phyloP scores from a whole-genome alignment of 1,140 invertebrate species.

The Aleiodes sp. region DNA sequence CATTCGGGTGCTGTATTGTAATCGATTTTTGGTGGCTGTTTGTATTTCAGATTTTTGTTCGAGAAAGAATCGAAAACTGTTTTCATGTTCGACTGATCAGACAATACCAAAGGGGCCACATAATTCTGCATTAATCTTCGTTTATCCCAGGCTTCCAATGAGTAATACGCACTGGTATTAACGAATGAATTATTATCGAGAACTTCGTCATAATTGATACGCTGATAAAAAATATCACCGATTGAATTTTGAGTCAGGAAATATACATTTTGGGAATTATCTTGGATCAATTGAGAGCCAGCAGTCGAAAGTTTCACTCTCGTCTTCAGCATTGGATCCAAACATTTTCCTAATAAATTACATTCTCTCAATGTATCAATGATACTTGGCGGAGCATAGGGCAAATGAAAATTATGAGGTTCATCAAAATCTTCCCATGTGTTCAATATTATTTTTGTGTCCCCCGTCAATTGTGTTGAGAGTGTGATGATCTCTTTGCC shows the following conservation, averaged over 20 bases:
- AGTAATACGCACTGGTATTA: constrained; percentile 47
- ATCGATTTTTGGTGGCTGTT: constrained; percentile 17
- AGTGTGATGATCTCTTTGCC: constrained; percentile 53
- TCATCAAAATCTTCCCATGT: constrained; percentile 50
- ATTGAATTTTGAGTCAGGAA: constrained; percentile 59
- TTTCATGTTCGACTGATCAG: constrained; percentile 47
- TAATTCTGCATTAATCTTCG: constrained; percentile 36
- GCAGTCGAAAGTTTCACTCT: constrained; percentile 53
- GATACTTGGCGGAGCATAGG: constrained; percentile 50
- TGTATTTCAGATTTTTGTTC: constrained; percentile 44
- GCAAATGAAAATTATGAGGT: constrained; percentile 51
- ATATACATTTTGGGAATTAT: constrained; percentile 40
- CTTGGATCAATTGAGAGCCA: constrained; percentile 47
- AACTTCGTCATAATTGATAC: constrained; percentile 48
- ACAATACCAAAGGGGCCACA: constrained; percentile 46
- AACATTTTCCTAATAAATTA: constrained; percentile 53
- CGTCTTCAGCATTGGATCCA: constrained; percentile 52
- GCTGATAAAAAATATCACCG: constrained; percentile 62
- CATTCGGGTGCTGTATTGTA: constrained; percentile 39
- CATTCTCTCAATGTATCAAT: constrained; percentile 49
- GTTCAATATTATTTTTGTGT: constrained; percentile 56
- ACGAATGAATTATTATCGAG: constrained; percentile 46
- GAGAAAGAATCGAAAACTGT: constrained; percentile 46
- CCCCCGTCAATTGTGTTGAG: constrained; percentile 51
- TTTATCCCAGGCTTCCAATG: constrained; percentile 54